Base-by-base conservation (phyloP, 2,888 invertebrate species). In the Galeruca laticollis region DNA sequence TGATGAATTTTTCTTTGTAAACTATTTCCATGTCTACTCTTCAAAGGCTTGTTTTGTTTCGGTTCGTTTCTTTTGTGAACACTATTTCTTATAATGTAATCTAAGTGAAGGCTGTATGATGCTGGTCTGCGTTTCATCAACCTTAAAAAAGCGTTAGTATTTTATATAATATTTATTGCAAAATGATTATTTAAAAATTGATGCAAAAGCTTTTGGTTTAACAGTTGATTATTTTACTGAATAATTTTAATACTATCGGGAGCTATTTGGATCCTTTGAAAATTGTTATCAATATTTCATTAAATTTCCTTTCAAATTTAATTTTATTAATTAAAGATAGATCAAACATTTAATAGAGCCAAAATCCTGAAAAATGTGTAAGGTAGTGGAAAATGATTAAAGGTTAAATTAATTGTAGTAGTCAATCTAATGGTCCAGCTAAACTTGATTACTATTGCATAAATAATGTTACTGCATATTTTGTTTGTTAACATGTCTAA, bases 71-170 rank as follows among this genome's bases (percentile, higher is more conserved):
- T 82, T 66, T 82, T 81, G 72, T 80, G 81, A 72, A 80, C 80
- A 56, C 84, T 84, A 70, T 83, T 84, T 69, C 82, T 92, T 71
- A 94, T 87, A 71, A 95, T 89, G 81, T 92, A 93, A 86, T 94
- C 94, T 77, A 96, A 88, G 86, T 94, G 94, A 61, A 97, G 87
- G 82, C 95, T 95, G 80, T 92, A 91, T 9, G 94, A 93, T 0
- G 93, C 92, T 10, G 94, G 94, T 52, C 95, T 89, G 68, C 93
- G 90, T 75, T 94, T 93, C 82, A 95, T 89, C 88, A 95, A 90
- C 71, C 86, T 84, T 71, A 37, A 76, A 76, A 66, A 40, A 57
- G n/a, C 20, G 3, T 43, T 43, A 43, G 43, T 26, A 6, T 26
- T 26, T 26, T 26, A 26, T 6, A 26, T 6, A 26, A 26, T 2